Percentiles rank a stretch among this genome's conserved stretches.
These are phyloP conservation scores for Pseudoatta argentina DNA, from an alignment of 1,140 invertebrate species.

Conservation along the genomic window DNA sequence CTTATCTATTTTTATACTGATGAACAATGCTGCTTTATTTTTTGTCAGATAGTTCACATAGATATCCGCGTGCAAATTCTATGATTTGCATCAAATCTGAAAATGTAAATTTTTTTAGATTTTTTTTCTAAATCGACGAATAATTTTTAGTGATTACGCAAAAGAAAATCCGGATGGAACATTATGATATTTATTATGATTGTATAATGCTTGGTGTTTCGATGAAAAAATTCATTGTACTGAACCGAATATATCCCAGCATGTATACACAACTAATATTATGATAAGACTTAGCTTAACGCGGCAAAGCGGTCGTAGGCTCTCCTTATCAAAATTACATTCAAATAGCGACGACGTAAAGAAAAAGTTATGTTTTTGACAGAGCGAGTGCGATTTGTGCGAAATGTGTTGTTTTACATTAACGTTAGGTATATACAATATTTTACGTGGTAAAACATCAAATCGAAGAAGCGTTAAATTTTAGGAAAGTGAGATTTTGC, in stretches of 20 bases:
- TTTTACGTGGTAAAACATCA: background rate
- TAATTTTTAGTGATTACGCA: background rate
- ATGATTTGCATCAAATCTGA: background rate
- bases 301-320: background rate
- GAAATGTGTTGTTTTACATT: background rate
- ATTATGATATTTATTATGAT: background rate
- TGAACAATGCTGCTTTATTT: constrained; percentile 19
- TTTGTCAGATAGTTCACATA: background rate
- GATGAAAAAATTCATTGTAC: background rate
- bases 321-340: constrained; percentile 50
- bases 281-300: background rate
- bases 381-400: background rate
- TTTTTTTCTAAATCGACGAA: background rate
- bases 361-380: constrained; percentile 20
- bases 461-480: background rate
- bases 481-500: background rate
- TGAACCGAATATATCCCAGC: background rate
- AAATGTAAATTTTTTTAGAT: background rate
- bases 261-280: background rate
- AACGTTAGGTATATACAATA: background rate
- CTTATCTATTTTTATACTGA: constrained; percentile 33
- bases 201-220: background rate
- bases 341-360: constrained; percentile 41
- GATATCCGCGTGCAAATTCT: background rate
- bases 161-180: background rate